Evolutionary conservation across 2,113 vertebrate genomes (phyloP).

Genomic region (Notarius quadriscutis): DNA sequence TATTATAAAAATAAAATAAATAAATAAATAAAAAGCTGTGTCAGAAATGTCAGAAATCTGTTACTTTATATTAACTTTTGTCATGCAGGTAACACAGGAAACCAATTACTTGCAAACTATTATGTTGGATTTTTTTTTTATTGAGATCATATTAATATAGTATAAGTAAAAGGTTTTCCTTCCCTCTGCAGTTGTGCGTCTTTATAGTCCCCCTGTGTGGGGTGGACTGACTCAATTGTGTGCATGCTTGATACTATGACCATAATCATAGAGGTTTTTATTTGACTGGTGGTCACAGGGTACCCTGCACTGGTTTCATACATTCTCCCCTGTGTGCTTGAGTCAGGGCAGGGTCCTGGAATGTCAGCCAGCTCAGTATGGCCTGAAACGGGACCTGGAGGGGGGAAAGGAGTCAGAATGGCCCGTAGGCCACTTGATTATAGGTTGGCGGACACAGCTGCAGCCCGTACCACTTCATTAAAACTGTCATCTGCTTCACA

Average conservation of each 20-base stretch:
- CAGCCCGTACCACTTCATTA: constrained; percentile 65
- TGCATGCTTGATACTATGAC: constrained; percentile 51
- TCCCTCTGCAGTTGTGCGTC: constrained; percentile 1
- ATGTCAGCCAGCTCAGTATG: constrained; percentile 57
- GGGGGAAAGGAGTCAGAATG: constrained; percentile 52
- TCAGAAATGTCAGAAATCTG: no score
- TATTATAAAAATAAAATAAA: not conserved
- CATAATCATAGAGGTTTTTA: constrained; percentile 55
- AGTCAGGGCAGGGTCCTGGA: constrained; percentile 38
- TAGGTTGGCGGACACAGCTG: constrained; percentile 62
- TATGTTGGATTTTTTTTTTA: constrained; percentile 10
- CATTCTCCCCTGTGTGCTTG: constrained; percentile 59
- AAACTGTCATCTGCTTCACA: constrained; percentile 59
- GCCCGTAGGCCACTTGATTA: constrained; percentile 62
- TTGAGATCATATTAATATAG: constrained; percentile 19
- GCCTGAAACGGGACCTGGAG: constrained; percentile 29
- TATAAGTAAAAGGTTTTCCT: constrained; percentile 29
- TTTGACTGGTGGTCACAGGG: constrained; percentile 53
- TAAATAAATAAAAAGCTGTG: no score
- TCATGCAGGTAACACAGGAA: not conserved
- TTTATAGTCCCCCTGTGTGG: constrained; percentile 42
- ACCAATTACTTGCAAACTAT: not conserved
- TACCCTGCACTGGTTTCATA: constrained; percentile 62
- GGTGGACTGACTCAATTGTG: constrained; percentile 48
- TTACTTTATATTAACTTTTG: not conserved